These are phyloP conservation scores for Amblyjoppa fuscipennis DNA, from an alignment of 2,888 invertebrate genomes.

Conservation along the genomic window DNA sequence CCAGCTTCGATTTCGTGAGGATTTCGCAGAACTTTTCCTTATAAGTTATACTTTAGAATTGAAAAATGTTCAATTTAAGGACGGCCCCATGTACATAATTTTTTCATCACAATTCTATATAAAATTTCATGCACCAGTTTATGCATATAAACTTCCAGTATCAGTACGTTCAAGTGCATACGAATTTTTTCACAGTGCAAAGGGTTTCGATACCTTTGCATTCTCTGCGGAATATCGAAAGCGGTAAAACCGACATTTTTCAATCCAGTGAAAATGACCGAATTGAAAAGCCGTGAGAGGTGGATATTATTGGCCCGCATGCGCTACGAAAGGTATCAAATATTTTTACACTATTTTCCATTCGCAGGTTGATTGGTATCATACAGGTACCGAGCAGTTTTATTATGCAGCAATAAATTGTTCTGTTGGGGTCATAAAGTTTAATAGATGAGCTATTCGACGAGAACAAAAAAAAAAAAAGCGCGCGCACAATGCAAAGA, in stretches of 20 bases:
- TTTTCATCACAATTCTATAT: too few relatives aligned
- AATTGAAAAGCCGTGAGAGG: slow-evolving; percentile 18
- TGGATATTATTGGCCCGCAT: slow-evolving; percentile 4
- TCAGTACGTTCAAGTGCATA: too few relatives aligned
- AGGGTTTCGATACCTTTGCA: slow-evolving; percentile 5
- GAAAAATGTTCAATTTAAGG: too few relatives aligned
- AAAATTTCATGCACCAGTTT: too few relatives aligned
- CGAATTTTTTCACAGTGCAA: not conserved
- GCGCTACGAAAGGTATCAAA: slow-evolving; percentile 40
- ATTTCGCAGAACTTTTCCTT: too few relatives aligned
- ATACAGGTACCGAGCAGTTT: slow-evolving; percentile 42
- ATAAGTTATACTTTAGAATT: too few relatives aligned
- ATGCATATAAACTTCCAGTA: too few relatives aligned
- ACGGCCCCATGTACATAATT: too few relatives aligned
- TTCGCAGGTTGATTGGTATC: slow-evolving; percentile 26
- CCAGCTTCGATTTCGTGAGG: too few relatives aligned
- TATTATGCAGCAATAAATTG: slow-evolving; percentile 55
- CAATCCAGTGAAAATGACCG: not conserved
- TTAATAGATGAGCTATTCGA: slow-evolving; percentile 30
- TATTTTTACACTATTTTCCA: slow-evolving; percentile 47
- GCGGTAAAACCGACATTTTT: slow-evolving; percentile 32
- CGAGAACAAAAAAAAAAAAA: slow-evolving; percentile 41
- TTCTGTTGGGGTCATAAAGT: slow-evolving; percentile 43
- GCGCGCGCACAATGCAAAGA: slow-evolving; percentile 15
- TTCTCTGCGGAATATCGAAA: slow-evolving; percentile 36